These are phyloP conservation scores for Pegoplata infirma DNA, from an alignment of 2,888 invertebrate species.

Conservation along the genomic window DNA sequence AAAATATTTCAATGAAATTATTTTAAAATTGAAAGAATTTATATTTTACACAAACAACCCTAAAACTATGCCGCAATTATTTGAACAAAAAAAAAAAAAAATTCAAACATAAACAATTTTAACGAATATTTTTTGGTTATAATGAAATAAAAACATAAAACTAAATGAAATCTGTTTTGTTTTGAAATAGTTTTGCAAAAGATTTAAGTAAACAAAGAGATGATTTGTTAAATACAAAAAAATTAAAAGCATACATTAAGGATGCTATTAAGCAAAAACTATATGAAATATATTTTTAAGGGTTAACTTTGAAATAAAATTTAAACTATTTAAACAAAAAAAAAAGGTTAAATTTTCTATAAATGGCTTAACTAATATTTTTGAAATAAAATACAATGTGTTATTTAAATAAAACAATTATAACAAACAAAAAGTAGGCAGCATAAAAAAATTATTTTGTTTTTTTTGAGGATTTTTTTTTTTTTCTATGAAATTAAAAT, in stretches of 20 bases:
- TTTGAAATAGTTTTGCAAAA: constrained; percentile 33
- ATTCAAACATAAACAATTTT: constrained; percentile 35
- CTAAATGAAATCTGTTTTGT: constrained; percentile 23
- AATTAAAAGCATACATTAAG: background rate
- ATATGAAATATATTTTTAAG: background rate
- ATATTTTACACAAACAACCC: constrained; percentile 38
- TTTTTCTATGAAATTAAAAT: background rate
- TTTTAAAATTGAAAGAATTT: constrained; percentile 26
- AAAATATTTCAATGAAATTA: constrained; percentile 38
- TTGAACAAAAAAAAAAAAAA: constrained; percentile 26
- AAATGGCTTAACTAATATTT: too few relatives aligned
- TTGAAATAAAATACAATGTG: too few relatives aligned
- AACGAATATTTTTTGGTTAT: constrained; percentile 18
- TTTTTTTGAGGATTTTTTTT: background rate
- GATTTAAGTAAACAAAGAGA: constrained; percentile 1
- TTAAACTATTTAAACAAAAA: background rate
- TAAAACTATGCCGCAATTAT: constrained; percentile 60
- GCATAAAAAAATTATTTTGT: background rate
- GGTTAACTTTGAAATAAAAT: background rate
- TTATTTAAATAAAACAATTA: too few relatives aligned
- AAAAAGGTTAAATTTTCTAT: too few relatives aligned
- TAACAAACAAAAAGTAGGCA: too few relatives aligned
- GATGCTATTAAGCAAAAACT: background rate
- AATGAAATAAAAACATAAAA: constrained; percentile 40
- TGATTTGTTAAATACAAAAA: background rate